phyloP scores from a whole-genome alignment of 2,113 vertebrate genomes.

The Actenoides lindsayi region DNA sequence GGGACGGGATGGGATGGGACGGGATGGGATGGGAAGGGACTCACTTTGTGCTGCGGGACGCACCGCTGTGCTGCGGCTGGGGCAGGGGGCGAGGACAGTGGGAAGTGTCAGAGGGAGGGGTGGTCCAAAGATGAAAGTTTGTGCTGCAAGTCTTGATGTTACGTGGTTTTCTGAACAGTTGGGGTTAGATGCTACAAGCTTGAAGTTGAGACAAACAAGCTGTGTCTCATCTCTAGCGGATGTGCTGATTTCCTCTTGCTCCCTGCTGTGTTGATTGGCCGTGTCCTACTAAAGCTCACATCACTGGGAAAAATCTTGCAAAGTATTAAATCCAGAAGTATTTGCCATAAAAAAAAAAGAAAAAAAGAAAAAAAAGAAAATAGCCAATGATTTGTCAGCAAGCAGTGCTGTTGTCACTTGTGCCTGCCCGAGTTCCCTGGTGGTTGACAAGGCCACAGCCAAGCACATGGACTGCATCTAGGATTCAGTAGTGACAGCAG shows the following conservation, averaged over 20 bases:
- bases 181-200: not conserved
- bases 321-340: not conserved
- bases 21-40: too few species aligned
- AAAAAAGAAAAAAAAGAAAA: not conserved
- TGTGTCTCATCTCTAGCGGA: fast-evolving
- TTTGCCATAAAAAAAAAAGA: not conserved
- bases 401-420: not conserved
- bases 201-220: not conserved
- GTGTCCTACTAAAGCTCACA: not conserved
- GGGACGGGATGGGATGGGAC: too few species aligned
- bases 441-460: not conserved
- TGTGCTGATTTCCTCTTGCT: not conserved
- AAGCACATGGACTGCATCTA: not conserved
- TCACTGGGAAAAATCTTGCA: not conserved
- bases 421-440: fast-evolving
- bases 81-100: fast-evolving
- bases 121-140: not conserved
- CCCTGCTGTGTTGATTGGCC: not conserved
- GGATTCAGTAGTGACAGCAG: not conserved
- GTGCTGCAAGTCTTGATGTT: not conserved
- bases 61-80: not conserved
- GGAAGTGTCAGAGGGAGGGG: fast-evolving
- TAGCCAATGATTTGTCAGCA: not conserved
- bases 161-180: not conserved
- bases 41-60: not conserved